Evolutionary conservation across 2,113 vertebrate species (phyloP), one percentile per base, ranked within the genome.

Genomic region (Anolis carolinensis): DNA sequence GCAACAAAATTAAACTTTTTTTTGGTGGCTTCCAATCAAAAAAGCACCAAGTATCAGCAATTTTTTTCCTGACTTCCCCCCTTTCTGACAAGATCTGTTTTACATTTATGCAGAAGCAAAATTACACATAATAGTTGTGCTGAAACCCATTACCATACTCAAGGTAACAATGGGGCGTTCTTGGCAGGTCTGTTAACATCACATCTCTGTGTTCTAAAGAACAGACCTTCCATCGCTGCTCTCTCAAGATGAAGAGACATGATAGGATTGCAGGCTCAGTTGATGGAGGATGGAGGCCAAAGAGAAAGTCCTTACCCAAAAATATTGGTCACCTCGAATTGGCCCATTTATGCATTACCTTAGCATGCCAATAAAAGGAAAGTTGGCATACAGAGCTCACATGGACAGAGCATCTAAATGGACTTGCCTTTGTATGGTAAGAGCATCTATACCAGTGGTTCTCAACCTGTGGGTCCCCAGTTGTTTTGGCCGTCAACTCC

Each of bases 61-160:
- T 72, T 87, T 34, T 14, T 48, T 87, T 78, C 14, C 44, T 21
- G 20, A 72, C 34, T 72, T 79, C 18, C 1, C 76, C 5, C 11
- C 73, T 74, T 44, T 55, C 85, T 83, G 88, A 88, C 71, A 89
- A 81, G 90, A 82, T 34, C 80, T 83, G 50, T 72, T 92, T 86
- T 86, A 67, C 75, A 88, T 91, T 92, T 88, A 93, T 86, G 81
- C 20, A 76, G 88, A 95, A 93, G 86, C 23, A 36, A 93, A 95
- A 93, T 92, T 85, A 91, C 27, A 74, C 83, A 67, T 93, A 90
- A 93, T 86, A 92, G 90, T 85, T 72, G 62, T 87, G 91, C 87
- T 89, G 85, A 93, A 91, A 93, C 87, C 89, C 90, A 90, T 94
- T 93, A 93, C 85, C 86, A 89, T 94, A 74, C 84, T 23, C 71